Evolutionary conservation across 2,113 vertebrate genomes (phyloP), one percentile per base, ranked within the genome.

Genomic region (Anas platyrhynchos): DNA sequence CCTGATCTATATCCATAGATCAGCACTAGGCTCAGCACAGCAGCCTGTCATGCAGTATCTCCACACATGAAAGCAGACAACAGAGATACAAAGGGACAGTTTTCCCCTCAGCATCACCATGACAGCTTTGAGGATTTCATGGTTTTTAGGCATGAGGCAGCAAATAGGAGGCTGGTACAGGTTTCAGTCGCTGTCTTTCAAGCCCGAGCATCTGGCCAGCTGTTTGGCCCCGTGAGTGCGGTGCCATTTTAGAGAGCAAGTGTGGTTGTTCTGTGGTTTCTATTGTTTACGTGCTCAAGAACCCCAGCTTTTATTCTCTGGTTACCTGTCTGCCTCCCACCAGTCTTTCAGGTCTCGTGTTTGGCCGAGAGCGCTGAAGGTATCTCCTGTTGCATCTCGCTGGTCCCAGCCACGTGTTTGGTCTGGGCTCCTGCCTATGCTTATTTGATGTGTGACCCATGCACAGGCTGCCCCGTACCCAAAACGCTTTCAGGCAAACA

Each of bases 1-100:
- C 90, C 83, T 92, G 83, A 90, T 94, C 73, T 44, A 46, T 72
- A 94, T 52, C 93, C 92, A 25, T 1, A 88, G 58, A 76, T 93
- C 69, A 95, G 90, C 83, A 59, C 21, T 10, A 32, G 78, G 75
- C 62, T 85, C 67, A 50, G 81, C 74, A 50, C 72, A 55, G 75
- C 75, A 91, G 71, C 17, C 58, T 61, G 48, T 54, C 66, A 48
- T 1, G 23, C 38, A 31, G 34, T 14, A 50, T 56, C 67, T 69
- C 50, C 78, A 74, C 32, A 84, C 79, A 61, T 18, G 65, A 88
- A 78, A 84, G 85, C 54, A 91, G 84, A 74, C 83, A 85, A 31
- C 16, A 58, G 56, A 82, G 71, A 62, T 16, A 71, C 2, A 6
- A 66, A 0, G 1, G 67, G 67, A 38, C 67, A 36, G 43, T 79